Percentiles rank a stretch among this genome's conserved stretches.
phyloP scores from a whole-genome alignment of 2,888 invertebrate species.

The Imbricaverruca yamaguchii region DNA sequence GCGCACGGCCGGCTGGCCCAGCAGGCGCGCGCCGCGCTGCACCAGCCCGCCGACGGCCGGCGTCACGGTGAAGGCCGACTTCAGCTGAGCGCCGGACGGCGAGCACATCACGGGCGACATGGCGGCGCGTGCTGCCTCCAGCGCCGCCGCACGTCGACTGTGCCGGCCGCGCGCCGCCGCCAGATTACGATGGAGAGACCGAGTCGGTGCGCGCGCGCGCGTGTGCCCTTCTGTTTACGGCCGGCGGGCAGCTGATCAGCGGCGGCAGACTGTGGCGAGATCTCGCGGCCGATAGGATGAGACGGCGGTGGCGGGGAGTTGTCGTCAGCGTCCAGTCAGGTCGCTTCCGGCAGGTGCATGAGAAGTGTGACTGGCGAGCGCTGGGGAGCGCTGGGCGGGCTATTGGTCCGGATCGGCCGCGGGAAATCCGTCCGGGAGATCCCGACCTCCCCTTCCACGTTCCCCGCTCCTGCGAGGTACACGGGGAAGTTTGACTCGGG shows the following conservation, averaged over 20 bases:
- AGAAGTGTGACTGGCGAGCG: too few relatives aligned
- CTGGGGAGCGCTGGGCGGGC: too few relatives aligned
- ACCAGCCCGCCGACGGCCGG: slow-evolving; percentile 1
- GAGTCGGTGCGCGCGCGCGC: background rate
- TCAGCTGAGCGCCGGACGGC: background rate
- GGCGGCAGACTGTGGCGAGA: background rate
- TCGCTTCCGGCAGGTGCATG: too few relatives aligned
- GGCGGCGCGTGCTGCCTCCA: background rate
- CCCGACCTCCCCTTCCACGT: too few relatives aligned
- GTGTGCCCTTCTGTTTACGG: background rate
- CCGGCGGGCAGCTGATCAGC: background rate
- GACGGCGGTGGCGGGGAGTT: too few relatives aligned
- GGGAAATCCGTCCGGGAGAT: too few relatives aligned
- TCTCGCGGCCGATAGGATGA: too few relatives aligned
- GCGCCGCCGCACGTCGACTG: background rate
- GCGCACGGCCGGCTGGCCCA: background rate
- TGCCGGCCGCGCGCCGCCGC: background rate
- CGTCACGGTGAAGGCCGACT: background rate
- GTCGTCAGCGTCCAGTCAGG: too few relatives aligned
- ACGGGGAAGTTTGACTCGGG: too few relatives aligned
- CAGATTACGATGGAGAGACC: too few relatives aligned
- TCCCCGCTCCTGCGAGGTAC: too few relatives aligned
- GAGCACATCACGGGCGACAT: slow-evolving; percentile 16
- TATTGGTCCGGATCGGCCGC: too few relatives aligned
- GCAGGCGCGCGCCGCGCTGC: background rate